Evolutionary conservation across 2,888 invertebrate species (phyloP).

Genomic region (Odontocerum albicorne): DNA sequence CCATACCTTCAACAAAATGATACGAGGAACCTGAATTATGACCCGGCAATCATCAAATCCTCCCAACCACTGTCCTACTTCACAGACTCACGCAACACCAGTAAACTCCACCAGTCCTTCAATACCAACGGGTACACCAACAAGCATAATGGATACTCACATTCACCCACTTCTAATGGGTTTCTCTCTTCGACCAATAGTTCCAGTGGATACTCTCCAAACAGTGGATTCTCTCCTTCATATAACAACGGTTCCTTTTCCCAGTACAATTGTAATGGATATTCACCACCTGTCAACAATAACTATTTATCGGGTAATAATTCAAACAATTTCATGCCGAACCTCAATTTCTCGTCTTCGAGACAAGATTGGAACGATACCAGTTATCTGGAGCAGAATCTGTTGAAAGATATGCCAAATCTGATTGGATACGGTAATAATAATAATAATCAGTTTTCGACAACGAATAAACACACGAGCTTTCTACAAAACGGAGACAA

Average conservation of each 20-base stretch:
- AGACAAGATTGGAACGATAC: constrained; percentile 20
- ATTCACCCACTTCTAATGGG: constrained; percentile 40
- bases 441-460: not conserved
- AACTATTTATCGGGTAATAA: no score
- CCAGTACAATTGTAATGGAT: not conserved
- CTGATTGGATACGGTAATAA: constrained; percentile 2
- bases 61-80: no score
- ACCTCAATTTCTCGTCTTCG: not conserved
- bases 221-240: not conserved
- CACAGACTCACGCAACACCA: no score
- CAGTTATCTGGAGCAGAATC: constrained; percentile 6
- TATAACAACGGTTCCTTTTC: not conserved
- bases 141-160: no score
- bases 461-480: constrained; percentile 15
- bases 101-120: no score
- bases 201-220: constrained; percentile 37
- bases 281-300: not conserved
- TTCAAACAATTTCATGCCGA: not conserved
- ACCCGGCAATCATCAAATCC: no score
- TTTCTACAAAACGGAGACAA: constrained; percentile 49
- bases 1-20: no score
- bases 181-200: constrained; percentile 41
- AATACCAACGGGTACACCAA: not conserved
- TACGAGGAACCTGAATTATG: no score
- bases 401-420: constrained; percentile 5